phyloP scores from a whole-genome alignment of 2,888 invertebrate genomes.

The Cyclophora albipunctata region DNA sequence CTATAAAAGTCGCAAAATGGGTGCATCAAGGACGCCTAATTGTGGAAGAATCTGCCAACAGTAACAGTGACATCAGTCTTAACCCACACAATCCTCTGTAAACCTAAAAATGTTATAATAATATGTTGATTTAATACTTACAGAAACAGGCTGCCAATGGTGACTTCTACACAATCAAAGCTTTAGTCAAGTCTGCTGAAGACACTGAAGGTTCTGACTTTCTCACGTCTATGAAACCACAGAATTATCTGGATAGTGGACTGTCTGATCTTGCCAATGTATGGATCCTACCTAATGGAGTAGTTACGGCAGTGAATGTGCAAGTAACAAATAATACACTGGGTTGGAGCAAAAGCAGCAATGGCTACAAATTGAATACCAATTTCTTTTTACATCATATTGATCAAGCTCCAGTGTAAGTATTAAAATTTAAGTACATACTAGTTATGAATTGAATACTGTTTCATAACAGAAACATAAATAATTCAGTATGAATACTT shows the following conservation, averaged over 20 bases:
- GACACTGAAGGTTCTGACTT: constrained; percentile 78
- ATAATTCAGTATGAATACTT: too few relatives aligned
- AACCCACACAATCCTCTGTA: too few relatives aligned
- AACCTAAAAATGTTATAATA: too few relatives aligned
- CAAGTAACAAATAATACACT: constrained; percentile 54
- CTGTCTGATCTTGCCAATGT: constrained; percentile 86
- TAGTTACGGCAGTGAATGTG: constrained; percentile 82
- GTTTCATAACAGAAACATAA: too few relatives aligned
- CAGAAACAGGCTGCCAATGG: constrained; percentile 79
- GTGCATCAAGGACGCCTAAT: too few relatives aligned
- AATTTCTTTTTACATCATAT: constrained; percentile 86
- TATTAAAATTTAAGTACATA: constrained; percentile 14
- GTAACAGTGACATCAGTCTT: too few relatives aligned
- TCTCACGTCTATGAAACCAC: constrained; percentile 86
- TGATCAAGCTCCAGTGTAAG: constrained; percentile 85
- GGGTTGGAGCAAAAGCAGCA: constrained; percentile 17
- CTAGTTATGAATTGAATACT: too few relatives aligned
- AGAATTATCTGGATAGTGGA: constrained; percentile 82
- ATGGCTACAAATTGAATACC: constrained; percentile 78
- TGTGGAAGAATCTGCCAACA: too few relatives aligned
- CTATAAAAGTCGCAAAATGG: too few relatives aligned
- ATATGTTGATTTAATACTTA: constrained; percentile 21
- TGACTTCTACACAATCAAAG: constrained; percentile 84
- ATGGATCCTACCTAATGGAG: constrained; percentile 86
- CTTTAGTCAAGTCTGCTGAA: constrained; percentile 80